Evolutionary conservation across 2,797 vertebrate species (phyloP).

Genomic region (Anolis apletophallus): DNA sequence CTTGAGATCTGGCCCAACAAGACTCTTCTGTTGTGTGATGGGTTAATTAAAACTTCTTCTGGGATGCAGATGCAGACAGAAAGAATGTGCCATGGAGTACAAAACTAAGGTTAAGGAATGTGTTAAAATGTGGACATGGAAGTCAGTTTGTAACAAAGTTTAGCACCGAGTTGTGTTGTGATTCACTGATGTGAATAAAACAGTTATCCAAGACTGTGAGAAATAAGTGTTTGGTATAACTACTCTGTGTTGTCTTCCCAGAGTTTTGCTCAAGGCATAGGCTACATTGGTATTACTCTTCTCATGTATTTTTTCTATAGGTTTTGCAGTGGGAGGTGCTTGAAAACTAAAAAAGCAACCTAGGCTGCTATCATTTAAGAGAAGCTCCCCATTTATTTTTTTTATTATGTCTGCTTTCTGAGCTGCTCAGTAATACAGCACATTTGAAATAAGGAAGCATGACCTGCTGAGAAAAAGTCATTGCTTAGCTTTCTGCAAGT

Average conservation of each 20-base stretch:
- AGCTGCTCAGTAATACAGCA: not conserved
- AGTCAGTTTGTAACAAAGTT: not conserved
- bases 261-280: not conserved
- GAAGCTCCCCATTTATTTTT: not conserved
- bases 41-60: not conserved
- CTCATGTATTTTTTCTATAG: not conserved
- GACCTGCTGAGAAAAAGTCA: not conserved
- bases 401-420: not conserved
- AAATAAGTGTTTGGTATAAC: not conserved
- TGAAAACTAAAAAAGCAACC: not conserved
- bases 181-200: not conserved
- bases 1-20: not conserved
- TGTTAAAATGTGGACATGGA: not conserved
- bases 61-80: not conserved
- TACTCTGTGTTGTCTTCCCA: not conserved
- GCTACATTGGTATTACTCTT: not conserved
- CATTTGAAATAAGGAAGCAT: not conserved
- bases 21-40: not conserved
- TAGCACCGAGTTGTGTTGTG: not conserved
- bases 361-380: not conserved
- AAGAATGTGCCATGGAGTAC: not conserved
- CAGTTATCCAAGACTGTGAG: not conserved
- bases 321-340: not conserved
- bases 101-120: not conserved
- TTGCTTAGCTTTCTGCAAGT: not conserved